These are phyloP conservation scores for Metellina segmentata DNA, from an alignment of 2,888 invertebrate species.

Conservation along the genomic window DNA sequence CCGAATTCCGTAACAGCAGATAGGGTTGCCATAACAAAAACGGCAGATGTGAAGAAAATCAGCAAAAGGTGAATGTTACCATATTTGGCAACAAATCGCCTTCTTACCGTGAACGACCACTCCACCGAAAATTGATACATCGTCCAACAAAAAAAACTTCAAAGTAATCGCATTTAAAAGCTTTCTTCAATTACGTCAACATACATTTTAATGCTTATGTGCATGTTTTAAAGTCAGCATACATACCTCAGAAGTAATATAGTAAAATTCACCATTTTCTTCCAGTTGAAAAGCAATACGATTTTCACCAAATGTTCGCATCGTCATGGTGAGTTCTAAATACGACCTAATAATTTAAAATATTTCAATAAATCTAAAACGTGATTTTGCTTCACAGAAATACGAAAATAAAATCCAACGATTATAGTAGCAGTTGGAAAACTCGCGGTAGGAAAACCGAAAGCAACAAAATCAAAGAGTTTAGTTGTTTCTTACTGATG, in stretches of 20 bases:
- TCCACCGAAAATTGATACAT: no score
- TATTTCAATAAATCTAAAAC: no score
- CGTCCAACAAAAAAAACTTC: not conserved
- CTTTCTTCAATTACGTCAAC: not conserved
- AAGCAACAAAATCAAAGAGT: not conserved
- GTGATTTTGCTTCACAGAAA: no score
- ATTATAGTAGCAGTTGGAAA: no score
- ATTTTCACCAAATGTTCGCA: conserved; percentile 97
- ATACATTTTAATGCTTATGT: not conserved
- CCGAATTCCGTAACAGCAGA: no score
- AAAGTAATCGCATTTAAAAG: not conserved
- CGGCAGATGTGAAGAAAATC: no score
- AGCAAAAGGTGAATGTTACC: no score
- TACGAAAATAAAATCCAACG: no score
- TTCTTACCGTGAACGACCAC: no score
- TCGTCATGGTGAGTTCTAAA: conserved; percentile 84
- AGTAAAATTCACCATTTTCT: conserved; percentile 96
- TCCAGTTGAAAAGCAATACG: conserved; percentile 98
- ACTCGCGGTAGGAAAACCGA: no score
- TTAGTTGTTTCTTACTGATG: not conserved
- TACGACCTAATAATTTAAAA: not conserved
- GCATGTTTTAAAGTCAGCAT: not conserved
- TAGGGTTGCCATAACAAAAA: no score
- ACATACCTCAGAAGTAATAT: conserved; percentile 96
- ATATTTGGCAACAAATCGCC: no score